phyloP scores from a whole-genome alignment of 2,888 invertebrate species.

The Lathronympha strigana region DNA sequence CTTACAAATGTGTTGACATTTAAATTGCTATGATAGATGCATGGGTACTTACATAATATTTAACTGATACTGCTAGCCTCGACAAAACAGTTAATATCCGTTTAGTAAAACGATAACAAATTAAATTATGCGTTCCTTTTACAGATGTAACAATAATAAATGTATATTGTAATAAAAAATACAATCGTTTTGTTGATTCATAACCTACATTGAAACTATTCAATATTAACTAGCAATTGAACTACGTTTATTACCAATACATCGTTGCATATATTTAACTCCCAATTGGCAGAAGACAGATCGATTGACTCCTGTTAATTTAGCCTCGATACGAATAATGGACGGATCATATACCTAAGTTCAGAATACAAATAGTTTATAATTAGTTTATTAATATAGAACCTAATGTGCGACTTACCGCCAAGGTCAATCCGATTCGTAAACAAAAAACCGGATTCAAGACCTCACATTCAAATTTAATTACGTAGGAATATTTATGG shows the following conservation, averaged over 20 bases:
- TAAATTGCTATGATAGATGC: too few relatives aligned
- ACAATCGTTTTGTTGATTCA: neutral
- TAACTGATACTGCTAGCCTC: slow-evolving; percentile 14
- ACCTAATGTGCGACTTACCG: slow-evolving; percentile 60
- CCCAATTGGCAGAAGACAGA: slow-evolving; percentile 9
- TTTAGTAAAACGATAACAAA: slow-evolving; percentile 19
- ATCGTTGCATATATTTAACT: slow-evolving; percentile 10
- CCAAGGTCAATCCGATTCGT: slow-evolving; percentile 71
- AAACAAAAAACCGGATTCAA: slow-evolving; percentile 74
- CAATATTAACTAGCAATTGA: slow-evolving; percentile 1
- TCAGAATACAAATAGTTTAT: slow-evolving; percentile 29
- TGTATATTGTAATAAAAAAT: too few relatives aligned
- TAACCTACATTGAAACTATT: slow-evolving; percentile 4
- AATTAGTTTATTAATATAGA: slow-evolving; percentile 33
- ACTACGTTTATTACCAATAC: slow-evolving; percentile 18
- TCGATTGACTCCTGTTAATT: slow-evolving; percentile 16
- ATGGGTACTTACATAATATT: neutral
- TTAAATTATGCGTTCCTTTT: neutral
- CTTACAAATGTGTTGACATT: too few relatives aligned
- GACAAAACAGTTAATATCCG: slow-evolving; percentile 11
- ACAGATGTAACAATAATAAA: neutral
- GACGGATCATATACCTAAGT: slow-evolving; percentile 6
- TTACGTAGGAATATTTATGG: slow-evolving; percentile 65
- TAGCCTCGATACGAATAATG: slow-evolving; percentile 22
- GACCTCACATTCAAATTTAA: slow-evolving; percentile 66